Base-by-base conservation (phyloP, 2,888 invertebrate genomes). In the Cynaeus angustus region DNA sequence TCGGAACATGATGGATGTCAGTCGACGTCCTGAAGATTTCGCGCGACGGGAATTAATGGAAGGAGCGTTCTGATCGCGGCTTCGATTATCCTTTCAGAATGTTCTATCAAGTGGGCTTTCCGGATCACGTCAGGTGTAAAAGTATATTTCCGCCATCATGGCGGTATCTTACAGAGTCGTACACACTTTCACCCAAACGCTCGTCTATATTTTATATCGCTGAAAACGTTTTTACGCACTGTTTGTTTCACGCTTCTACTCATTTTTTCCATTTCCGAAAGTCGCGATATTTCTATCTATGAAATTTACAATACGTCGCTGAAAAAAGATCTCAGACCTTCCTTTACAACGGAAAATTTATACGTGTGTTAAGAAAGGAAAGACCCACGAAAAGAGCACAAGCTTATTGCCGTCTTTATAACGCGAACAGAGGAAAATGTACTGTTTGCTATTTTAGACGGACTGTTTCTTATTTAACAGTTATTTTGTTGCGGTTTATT, bases 81-180 rank as follows among this genome's bases (percentile, higher is more conserved):
- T 72, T 72, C 71, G 72, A 74, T 73, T 73, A 73, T 68, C 68
- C 68, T 52, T 43, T 61, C 62, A 61, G 59, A 72, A 70, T 68
- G 74, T 72, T 74, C 71, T 55, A 74, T 72, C 71, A 70, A 66
- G 37, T 55, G 65, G 68, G 68, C 66, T 70, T 72, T 66, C 70
- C 68, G 73, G 73, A 59, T 69, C 68, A 64, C 69, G 66, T 73
- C 69, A 71, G 61, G 71, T 66, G 64, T 61, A 64, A 73, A 68
- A 68, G 66, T 68, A 55, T 71, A 71, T 66, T 58, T 72, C 55
- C 53, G 59, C 14, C 48, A 41, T 30, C 26, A 50, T 41, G 52
- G 52, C 41, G 37, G 43, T 53, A 21, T 48, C 64, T 43, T 65
- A 50, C 48, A 26, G 9, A 28, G 28, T 16, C 55, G 30, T 55